These are phyloP conservation scores for Corythoichthys haematopterus DNA, from an alignment of 2,113 vertebrate genomes.

Conservation along the genomic window DNA sequence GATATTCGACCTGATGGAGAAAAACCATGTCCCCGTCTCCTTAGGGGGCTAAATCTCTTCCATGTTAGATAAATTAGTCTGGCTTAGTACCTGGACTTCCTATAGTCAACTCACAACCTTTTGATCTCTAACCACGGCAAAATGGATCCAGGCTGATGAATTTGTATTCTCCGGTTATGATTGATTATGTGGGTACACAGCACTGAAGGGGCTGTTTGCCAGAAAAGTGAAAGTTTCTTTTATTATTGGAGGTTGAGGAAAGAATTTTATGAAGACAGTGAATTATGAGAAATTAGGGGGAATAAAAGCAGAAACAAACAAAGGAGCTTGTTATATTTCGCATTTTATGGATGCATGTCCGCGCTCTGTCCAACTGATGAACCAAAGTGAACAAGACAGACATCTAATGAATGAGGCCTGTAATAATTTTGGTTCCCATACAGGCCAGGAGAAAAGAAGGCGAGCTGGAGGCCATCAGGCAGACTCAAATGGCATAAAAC, in stretches of 20 bases:
- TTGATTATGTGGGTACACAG: constrained; percentile 58
- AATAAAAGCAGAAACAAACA: constrained; percentile 6
- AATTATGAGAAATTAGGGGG: not conserved
- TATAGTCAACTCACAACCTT: constrained; percentile 71
- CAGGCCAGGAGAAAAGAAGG: constrained; percentile 30
- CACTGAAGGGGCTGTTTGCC: constrained; percentile 53
- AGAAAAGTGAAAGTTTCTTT: constrained; percentile 19
- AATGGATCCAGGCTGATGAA: constrained; percentile 73
- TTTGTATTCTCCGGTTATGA: constrained; percentile 64
- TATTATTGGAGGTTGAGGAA: constrained; percentile 13
- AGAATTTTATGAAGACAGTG: not conserved
- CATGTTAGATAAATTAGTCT: constrained; percentile 87
- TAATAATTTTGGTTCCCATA: constrained; percentile 72
- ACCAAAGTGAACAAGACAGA: constrained; percentile 67
- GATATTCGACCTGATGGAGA: constrained; percentile 65
- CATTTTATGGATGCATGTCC: not conserved
- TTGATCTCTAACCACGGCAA: constrained; percentile 71
- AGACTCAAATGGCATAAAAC: constrained; percentile 56
- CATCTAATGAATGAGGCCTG: constrained; percentile 73
- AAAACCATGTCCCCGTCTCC: constrained; percentile 65
- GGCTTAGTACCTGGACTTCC: constrained; percentile 80
- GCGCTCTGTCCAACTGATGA: constrained; percentile 29
- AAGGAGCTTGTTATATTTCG: not conserved
- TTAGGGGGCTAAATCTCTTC: constrained; percentile 70
- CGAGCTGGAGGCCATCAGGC: constrained; percentile 36